Evolutionary conservation across 2,797 vertebrate genomes (phyloP).

Genomic region (Nannoperca obscura): DNA sequence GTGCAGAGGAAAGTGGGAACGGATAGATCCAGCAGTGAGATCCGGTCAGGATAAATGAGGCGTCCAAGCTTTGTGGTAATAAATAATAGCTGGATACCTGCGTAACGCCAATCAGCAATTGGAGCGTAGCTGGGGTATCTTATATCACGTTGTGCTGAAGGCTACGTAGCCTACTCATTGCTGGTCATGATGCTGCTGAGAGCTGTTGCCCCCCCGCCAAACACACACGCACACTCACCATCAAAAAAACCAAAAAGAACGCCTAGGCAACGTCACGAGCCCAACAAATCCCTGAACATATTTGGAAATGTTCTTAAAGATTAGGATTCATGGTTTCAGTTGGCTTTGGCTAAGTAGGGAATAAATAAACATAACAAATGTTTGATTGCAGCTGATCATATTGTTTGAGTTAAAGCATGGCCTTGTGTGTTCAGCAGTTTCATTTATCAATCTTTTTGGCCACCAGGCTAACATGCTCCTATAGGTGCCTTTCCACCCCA

Average conservation of each 20-base stretch:
- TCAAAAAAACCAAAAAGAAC: slow-evolving; percentile 14
- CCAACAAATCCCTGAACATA: background rate
- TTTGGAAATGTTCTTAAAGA: background rate
- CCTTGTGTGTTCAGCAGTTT: slow-evolving; percentile 3
- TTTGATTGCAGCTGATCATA: background rate
- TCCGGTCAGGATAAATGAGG: slow-evolving; percentile 60
- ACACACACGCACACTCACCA: slow-evolving; percentile 20
- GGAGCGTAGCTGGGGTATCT: slow-evolving; percentile 82
- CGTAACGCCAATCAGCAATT: slow-evolving; percentile 86
- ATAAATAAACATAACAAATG: background rate
- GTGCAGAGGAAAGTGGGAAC: slow-evolving; percentile 45
- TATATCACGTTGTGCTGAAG: slow-evolving; percentile 63
- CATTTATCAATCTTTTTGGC: slow-evolving; percentile 1
- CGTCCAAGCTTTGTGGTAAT: slow-evolving; percentile 70
- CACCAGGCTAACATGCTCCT: slow-evolving; percentile 13
- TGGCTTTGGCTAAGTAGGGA: background rate
- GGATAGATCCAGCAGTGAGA: slow-evolving; percentile 64
- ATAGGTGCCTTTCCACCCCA: slow-evolving; percentile 56
- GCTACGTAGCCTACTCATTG: slow-evolving; percentile 64
- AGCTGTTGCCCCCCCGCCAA: slow-evolving; percentile 19
- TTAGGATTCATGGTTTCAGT: background rate
- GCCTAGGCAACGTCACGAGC: slow-evolving; percentile 42
- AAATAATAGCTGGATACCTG: slow-evolving; percentile 82
- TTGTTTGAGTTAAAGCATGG: slow-evolving; percentile 4
- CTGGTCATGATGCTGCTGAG: slow-evolving; percentile 60